phyloP scores from a whole-genome alignment of 2,797 vertebrate species.

The Acridotheres tristis region DNA sequence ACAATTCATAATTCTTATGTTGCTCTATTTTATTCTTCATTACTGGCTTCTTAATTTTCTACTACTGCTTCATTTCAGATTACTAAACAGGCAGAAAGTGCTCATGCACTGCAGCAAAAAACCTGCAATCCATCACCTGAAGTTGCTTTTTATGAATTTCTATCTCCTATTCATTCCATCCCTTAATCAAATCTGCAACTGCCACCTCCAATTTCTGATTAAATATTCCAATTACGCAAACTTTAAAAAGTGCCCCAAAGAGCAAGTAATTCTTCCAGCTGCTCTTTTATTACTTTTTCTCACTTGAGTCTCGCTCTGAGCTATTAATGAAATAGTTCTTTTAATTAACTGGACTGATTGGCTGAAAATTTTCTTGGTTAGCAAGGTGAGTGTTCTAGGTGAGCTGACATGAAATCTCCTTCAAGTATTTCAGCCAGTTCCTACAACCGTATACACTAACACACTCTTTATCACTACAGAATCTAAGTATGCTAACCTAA shows the following conservation, averaged over 20 bases:
- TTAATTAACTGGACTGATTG: constrained; percentile 25
- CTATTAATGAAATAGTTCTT: constrained; percentile 18
- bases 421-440: not conserved
- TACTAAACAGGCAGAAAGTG: not conserved
- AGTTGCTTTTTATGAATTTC: not conserved
- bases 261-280: not conserved
- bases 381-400: not conserved
- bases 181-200: constrained; percentile 34
- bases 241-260: not conserved
- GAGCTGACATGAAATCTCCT: not conserved
- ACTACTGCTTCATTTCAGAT: not conserved
- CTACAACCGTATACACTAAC: not conserved
- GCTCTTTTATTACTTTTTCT: constrained; percentile 22
- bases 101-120: not conserved
- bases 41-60: not conserved
- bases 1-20: not conserved
- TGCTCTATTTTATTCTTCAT: not conserved
- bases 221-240: constrained; percentile 26
- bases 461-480: not conserved
- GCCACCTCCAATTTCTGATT: constrained; percentile 13
- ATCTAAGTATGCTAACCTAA: not conserved
- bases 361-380: not conserved
- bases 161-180: not conserved
- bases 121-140: not conserved
- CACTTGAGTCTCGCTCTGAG: not conserved